Evolutionary conservation across 2,888 invertebrate genomes (phyloP), one percentile per base, ranked within the genome.

Genomic region (Alloscopus bannaensis): DNA sequence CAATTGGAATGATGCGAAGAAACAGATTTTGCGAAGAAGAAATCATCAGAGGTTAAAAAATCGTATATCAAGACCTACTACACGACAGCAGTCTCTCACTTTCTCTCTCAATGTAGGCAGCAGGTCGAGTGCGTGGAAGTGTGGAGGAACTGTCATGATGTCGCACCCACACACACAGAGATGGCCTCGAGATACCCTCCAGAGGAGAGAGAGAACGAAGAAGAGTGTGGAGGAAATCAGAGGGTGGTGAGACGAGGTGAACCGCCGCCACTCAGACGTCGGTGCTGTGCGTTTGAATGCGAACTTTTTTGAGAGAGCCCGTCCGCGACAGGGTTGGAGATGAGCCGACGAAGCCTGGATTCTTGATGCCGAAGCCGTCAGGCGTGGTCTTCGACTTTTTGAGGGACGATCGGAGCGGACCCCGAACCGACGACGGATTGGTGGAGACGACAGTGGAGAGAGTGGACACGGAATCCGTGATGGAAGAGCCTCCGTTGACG

Each of bases 271-370:
- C 52, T 78, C 60, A 95, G 82, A 96, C 96, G 88, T 95, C 95
- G 50, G 96, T 96, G 87, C 95, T 95, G 88, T 95, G 95, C 42
- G 96, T 95, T 88, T 96, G 95, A 88, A 96, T 96, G 81, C 96
- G 91, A 79, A 96, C 96, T 90, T 96, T 95, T 88, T 96, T 96
- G 87, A 95, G 93, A 87, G 95, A 95, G 0, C 95, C 95, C 86
- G 95, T 95, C 71, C 96, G 90, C 64, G 93, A 92, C 79, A 95
- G 90, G 0, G 95, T 93, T 0, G 96, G 96, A 18, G 95, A 95
- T 84, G 94, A 93, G 1, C 94, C 93, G 0, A 94, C 94, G 86
- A 93, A 94, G 42, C 93, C 93, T 0, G 95, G 95, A 90, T 96
- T 96, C 86, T 94, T 95, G 80, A 96, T 95, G 11, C 96, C 96